Percentiles rank a stretch among this genome's conserved stretches.
Conservation (phyloP, 2,113 vertebrate species). For the Scophthalmus maximus region DNA sequence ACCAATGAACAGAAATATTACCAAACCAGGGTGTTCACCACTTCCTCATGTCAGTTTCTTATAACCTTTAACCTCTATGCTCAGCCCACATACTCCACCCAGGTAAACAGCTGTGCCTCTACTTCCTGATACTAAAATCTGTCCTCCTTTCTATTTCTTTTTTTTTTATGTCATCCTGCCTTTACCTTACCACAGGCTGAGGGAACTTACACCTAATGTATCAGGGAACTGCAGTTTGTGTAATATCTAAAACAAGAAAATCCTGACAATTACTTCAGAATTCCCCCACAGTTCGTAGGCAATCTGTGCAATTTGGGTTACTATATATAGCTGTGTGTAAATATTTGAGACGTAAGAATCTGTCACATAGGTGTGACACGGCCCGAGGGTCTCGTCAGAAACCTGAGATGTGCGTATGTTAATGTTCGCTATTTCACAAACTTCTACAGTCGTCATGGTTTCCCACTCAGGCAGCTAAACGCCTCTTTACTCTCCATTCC, state of each 20-base stretch:
- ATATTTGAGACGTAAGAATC: slow-evolving; percentile 52
- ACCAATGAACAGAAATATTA: slow-evolving; percentile 35
- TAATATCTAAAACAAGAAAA: neutral
- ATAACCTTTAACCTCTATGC: slow-evolving; percentile 38
- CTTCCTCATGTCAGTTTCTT: slow-evolving; percentile 69
- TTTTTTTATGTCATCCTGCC: neutral
- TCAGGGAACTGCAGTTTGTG: neutral
- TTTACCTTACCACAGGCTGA: neutral
- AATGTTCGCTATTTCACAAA: slow-evolving; percentile 29
- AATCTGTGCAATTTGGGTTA: neutral
- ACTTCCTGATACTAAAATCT: slow-evolving; percentile 41
- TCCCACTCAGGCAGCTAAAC: neutral
- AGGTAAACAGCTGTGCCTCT: slow-evolving; percentile 33
- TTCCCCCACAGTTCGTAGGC: neutral
- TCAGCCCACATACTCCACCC: slow-evolving; percentile 55
- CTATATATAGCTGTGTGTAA: slow-evolving; percentile 11
- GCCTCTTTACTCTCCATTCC: neutral
- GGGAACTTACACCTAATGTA: neutral
- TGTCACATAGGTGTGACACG: slow-evolving; percentile 39
- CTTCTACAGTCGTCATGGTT: neutral
- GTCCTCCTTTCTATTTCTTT: neutral
- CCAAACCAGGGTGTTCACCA: slow-evolving; percentile 64
- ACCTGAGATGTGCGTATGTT: slow-evolving; percentile 39
- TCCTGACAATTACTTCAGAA: slow-evolving; percentile 28
- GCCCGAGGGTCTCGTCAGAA: slow-evolving; percentile 38